phyloP scores from a whole-genome alignment of 2,113 vertebrate genomes.

The Grus americana region DNA sequence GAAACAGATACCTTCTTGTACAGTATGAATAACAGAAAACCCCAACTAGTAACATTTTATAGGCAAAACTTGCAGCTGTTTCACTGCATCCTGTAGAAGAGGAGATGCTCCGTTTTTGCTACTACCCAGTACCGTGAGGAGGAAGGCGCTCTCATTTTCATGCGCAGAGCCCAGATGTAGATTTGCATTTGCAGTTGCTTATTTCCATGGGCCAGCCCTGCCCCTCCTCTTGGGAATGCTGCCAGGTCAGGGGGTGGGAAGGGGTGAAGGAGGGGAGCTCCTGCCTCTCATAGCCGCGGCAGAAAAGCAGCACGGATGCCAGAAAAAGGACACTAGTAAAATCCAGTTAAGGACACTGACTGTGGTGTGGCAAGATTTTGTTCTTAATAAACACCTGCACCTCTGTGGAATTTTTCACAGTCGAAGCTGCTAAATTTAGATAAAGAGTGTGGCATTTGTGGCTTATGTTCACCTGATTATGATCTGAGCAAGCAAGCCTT shows the following conservation, averaged over 20 bases:
- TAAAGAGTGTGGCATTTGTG: neutral
- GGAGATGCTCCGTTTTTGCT: neutral
- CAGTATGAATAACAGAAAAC: neutral
- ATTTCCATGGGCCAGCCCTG: neutral
- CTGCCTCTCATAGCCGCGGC: neutral
- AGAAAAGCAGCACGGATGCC: neutral
- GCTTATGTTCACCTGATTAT: neutral
- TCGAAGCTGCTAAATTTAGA: neutral
- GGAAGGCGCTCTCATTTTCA: neutral
- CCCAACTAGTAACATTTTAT: neutral
- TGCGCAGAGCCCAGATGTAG: neutral
- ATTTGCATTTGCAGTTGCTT: slow-evolving; percentile 19
- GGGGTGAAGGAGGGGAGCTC: neutral
- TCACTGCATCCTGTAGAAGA: no score
- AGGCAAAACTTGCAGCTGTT: neutral
- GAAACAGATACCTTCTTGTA: neutral
- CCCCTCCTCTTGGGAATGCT: neutral
- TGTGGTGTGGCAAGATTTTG: neutral
- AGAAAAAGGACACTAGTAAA: neutral
- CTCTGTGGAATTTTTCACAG: neutral
- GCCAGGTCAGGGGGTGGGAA: neutral
- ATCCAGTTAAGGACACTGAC: neutral
- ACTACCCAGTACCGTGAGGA: neutral
- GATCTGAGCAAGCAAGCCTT: neutral
- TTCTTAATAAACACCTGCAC: neutral